These are phyloP conservation scores for Porites evermanni DNA, from an alignment of 92 coral and sea anemone species.

Conservation along the genomic window DNA sequence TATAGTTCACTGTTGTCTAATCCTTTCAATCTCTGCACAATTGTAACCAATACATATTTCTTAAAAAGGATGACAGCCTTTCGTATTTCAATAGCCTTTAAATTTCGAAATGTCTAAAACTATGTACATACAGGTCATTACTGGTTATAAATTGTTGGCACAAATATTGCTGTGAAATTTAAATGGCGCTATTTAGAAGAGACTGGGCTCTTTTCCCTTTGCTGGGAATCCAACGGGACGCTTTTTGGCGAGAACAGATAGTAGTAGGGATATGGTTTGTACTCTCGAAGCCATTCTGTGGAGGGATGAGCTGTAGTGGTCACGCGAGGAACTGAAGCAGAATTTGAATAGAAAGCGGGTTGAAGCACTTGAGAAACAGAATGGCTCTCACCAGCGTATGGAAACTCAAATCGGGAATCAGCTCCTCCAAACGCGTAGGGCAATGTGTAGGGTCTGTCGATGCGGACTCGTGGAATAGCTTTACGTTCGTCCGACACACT, in stretches of 20 bases:
- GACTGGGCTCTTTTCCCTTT: not conserved
- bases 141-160: not conserved
- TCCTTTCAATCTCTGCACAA: not conserved
- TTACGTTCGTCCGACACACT: slow-evolving; percentile 5
- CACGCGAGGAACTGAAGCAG: not conserved
- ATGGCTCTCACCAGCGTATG: not conserved
- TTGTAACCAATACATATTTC: not conserved
- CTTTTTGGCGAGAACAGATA: slow-evolving; percentile 31
- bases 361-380: not conserved
- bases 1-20: too few relatives aligned
- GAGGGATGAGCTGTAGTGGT: not conserved
- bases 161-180: not conserved
- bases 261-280: slow-evolving; percentile 32
- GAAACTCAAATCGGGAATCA: not conserved
- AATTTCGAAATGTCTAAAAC: not conserved
- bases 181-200: not conserved
- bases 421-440: not conserved
- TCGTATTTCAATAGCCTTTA: too few relatives aligned
- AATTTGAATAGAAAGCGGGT: not conserved
- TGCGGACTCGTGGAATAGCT: not conserved
- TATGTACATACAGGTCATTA: not conserved
- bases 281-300: slow-evolving; percentile 38
- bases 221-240: slow-evolving; percentile 6
- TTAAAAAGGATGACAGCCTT: not conserved
- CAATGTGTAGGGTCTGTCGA: not conserved